Evolutionary conservation across 1,140 invertebrate genomes (phyloP), one percentile per base, ranked within the genome.

Genomic region (Microplitis demolitor): DNA sequence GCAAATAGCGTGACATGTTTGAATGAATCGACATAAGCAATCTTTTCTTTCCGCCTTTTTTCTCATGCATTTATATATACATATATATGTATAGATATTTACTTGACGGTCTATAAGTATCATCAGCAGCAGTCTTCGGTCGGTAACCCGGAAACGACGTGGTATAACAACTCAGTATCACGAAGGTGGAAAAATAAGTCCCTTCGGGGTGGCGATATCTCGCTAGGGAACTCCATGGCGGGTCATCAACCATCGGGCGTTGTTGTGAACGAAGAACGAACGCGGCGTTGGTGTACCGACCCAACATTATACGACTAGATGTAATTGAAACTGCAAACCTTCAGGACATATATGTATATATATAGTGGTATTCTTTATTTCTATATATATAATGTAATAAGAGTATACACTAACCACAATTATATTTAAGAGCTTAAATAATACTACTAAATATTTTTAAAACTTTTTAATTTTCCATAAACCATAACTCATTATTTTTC

Each of bases 151-250:
- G 79, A 80, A 80, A 80, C 76, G 70, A 76, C 74, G 73, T 78
- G 74, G 74, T 74, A 73, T 80, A 81, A 80, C 80, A 78, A 81
- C 78, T 81, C 78, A 67, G 66, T 78, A 80, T 81, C 80, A 80
- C 79, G 78, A 80, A 78, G 77, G 77, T 77, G 77, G 74, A 77
- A 75, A 74, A 77, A 77, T 70, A 78, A 67, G 69, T 76, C 76
- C 79, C 77, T 78, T 80, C 77, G 74, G 77, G 78, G 77, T 77
- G 75, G 75, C 58, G 66, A 74, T 76, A 79, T 79, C 76, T 81
- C 63, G 37, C 51, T 62, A 31, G 39, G 50, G 14, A 66, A 39
- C 61, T 8, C 24, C 56, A 24, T 24, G 69, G 69, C 60, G 71
- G 79, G 78, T 81, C 79, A 81, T 81, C 79, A 79, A 80, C 76